Base-by-base conservation (phyloP, 2,888 invertebrate genomes). In the Lasioglossum leucozonium region DNA sequence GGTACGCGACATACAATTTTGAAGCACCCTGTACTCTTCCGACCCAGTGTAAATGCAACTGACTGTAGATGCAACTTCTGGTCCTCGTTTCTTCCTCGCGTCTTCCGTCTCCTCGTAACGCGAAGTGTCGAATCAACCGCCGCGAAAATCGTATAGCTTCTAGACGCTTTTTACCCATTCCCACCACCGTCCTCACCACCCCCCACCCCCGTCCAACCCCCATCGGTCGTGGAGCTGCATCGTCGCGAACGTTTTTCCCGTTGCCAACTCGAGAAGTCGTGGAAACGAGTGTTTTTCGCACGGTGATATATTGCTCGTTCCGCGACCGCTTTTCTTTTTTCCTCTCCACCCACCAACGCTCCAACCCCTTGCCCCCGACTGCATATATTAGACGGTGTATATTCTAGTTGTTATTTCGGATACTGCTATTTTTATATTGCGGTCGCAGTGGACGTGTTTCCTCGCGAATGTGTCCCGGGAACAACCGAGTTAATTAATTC, bases 261-360 rank as follows among this genome's bases (percentile, higher is more conserved):
- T 47, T 40, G 37, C 76, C 67, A 72, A 47, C 77, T 77, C 85
- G 82, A 81, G 82, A 78, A 85, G 71, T 81, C 75, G 62, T 65
- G 78, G 77, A 80, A 86, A 87, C 78, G 80, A 81, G 79, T 67
- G 74, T 87, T 87, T 81, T 55, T 62, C 22, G 37, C 42, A 10
- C 40, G 79, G 58, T 86, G 87, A 87, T 80, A 86, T 86, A 86
- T 87, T 81, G 77, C 86, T 67, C 79, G 71, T 34, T 42, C 69
- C 71, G 44, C 75, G 75, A 34, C 51, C 67, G 42, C 67, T 44
- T 73, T 69, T 47, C 75, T 73, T 65, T 40, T 76, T 47, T 5
- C 2, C 8, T 2, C 30, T 0, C 16, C 37, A n/a, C 37, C 67
- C 37, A 3, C 67, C 3, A 3, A 11, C 34, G 11, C 6, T n/a